Evolutionary conservation across 2,113 vertebrate species (phyloP).

Genomic region (Petromus typicus): DNA sequence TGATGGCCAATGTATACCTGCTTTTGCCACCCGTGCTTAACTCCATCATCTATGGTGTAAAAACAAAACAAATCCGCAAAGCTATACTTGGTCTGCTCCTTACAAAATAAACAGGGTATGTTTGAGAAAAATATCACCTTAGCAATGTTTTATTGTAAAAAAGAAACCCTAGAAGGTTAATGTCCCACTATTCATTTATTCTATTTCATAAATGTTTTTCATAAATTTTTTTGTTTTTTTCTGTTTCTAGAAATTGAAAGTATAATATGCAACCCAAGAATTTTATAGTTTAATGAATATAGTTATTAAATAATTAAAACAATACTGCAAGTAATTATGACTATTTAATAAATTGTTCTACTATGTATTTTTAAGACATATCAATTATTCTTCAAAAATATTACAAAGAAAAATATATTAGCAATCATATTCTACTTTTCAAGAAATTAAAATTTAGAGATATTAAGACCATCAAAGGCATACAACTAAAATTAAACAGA

Average conservation of each 20-base stretch:
- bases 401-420: background rate
- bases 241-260: background rate
- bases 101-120: background rate
- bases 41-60: conserved; percentile 43
- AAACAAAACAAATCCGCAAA: conserved; percentile 71
- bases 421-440: background rate
- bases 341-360: background rate
- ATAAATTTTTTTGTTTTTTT: background rate
- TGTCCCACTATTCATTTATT: background rate
- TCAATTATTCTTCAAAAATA: background rate
- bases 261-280: background rate
- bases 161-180: background rate
- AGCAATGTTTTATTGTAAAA: background rate
- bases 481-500: background rate
- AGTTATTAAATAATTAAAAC: background rate
- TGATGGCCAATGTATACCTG: conserved; percentile 76
- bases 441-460: background rate
- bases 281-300: background rate
- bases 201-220: background rate
- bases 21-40: background rate
- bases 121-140: background rate
- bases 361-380: background rate
- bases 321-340: background rate
- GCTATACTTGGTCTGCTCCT: background rate
- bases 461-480: background rate